These are phyloP conservation scores for Netelia melanura DNA, from an alignment of 2,888 invertebrate species.

Conservation along the genomic window DNA sequence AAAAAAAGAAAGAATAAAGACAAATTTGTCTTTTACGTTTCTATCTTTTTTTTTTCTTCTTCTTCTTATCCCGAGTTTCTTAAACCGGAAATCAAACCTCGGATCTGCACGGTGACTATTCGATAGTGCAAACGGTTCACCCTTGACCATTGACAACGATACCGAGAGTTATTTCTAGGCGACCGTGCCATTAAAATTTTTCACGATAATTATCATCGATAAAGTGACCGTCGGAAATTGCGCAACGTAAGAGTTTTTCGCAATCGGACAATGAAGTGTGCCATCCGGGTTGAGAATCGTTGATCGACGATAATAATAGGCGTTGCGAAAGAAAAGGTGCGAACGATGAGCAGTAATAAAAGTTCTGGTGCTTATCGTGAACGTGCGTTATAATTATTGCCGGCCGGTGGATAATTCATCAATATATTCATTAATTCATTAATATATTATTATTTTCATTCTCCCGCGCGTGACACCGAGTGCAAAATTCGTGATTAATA, in stretches of 20 bases:
- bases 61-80: neutral
- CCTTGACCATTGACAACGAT: constrained; percentile 74
- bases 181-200: constrained; percentile 69
- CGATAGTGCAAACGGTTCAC: constrained; percentile 62
- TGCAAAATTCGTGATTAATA: constrained; percentile 3
- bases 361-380: constrained; percentile 45
- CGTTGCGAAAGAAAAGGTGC: constrained; percentile 25
- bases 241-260: constrained; percentile 64
- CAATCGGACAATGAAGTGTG: constrained; percentile 39
- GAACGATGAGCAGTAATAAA: neutral
- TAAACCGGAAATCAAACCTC: constrained; percentile 29
- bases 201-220: constrained; percentile 74
- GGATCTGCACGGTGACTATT: constrained; percentile 44
- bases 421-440: neutral
- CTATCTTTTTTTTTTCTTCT: neutral
- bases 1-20: neutral
- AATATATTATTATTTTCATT: neutral
- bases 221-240: constrained; percentile 66
- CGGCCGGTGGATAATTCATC: neutral
- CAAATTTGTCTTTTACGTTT: constrained; percentile 1
- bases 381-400: constrained; percentile 37
- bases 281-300: neutral
- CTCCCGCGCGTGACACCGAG: neutral
- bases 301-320: constrained; percentile 32
- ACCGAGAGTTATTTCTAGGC: constrained; percentile 73